These are phyloP conservation scores for Andrena chrysosceles DNA, from an alignment of 2,888 invertebrate species.

Conservation along the genomic window DNA sequence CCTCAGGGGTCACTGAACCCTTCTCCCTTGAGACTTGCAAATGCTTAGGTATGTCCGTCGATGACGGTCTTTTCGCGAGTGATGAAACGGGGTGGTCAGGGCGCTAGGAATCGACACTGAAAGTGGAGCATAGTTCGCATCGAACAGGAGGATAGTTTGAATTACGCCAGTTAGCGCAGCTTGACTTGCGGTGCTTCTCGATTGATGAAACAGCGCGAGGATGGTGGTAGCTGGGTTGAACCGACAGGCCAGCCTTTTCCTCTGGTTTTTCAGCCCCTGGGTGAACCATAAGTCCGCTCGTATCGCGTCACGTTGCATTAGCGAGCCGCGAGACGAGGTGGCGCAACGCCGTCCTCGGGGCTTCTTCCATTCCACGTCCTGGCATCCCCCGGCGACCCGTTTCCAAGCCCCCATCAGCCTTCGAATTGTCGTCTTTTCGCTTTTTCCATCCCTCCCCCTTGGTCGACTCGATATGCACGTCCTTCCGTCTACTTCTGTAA, in stretches of 20 bases:
- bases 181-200: conserved; percentile 36
- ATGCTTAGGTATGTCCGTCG: neutral
- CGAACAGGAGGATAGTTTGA: conserved; percentile 49
- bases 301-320: conserved; percentile 81
- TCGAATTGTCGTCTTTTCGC: conserved; percentile 48
- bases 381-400: conserved; percentile 56
- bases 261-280: conserved; percentile 50
- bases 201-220: conserved; percentile 43
- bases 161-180: conserved; percentile 47
- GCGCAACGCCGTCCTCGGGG: conserved; percentile 70
- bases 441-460: conserved; percentile 34
- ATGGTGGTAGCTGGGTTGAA: conserved; percentile 7
- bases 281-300: conserved; percentile 54
- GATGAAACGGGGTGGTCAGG: conserved; percentile 11
- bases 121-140: conserved; percentile 43
- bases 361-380: conserved; percentile 66
- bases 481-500: conserved; percentile 46
- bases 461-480: conserved; percentile 1
- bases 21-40: neutral
- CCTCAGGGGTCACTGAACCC: neutral
- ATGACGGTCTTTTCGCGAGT: neutral
- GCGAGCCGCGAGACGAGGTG: conserved; percentile 75
- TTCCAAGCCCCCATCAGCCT: conserved; percentile 53
- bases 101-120: conserved; percentile 52
- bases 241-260: conserved; percentile 43